Percentiles rank a stretch among this genome's conserved stretches.
Conservation (phyloP, 64 coral and sea anemone species). For the Dendrophyllia cribrosa region DNA sequence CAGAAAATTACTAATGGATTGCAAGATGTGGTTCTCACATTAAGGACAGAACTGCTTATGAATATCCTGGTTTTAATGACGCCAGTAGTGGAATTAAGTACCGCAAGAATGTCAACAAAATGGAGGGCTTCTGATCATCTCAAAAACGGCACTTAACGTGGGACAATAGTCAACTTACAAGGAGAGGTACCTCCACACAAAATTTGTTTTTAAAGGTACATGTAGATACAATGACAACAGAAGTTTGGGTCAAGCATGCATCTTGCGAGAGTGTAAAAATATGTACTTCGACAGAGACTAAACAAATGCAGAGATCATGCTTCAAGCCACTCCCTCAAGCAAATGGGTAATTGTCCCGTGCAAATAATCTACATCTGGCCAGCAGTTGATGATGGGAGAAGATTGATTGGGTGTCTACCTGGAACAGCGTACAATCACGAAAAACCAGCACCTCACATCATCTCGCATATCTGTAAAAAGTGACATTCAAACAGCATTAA, state of each 20-base stretch:
- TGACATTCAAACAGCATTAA: constrained; percentile 11
- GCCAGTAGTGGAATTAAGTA: not conserved
- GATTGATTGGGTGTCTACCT: constrained; percentile 1
- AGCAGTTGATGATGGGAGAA: not conserved
- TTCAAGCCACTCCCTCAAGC: not conserved
- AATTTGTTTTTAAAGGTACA: not conserved
- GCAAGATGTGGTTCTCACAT: not conserved
- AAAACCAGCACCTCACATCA: not conserved
- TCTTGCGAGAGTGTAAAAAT: constrained; percentile 33
- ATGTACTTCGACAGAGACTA: constrained; percentile 12
- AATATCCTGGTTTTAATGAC: constrained; percentile 36
- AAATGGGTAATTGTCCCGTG: not conserved
- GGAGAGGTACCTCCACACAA: constrained; percentile 2
- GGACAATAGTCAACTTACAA: not conserved
- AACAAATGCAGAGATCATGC: constrained; percentile 19
- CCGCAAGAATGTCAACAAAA: constrained; percentile 7
- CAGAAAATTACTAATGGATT: not conserved
- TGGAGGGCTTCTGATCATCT: not conserved
- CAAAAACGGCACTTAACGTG: constrained; percentile 21
- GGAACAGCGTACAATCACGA: not conserved
- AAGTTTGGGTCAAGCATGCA: constrained; percentile 4
- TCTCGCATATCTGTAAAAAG: constrained; percentile 33
- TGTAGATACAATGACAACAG: not conserved
- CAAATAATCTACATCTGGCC: constrained; percentile 25
- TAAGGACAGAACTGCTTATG: not conserved